These are phyloP conservation scores for Platyscapa corneri DNA, from an alignment of 1,140 invertebrate species.

Conservation along the genomic window DNA sequence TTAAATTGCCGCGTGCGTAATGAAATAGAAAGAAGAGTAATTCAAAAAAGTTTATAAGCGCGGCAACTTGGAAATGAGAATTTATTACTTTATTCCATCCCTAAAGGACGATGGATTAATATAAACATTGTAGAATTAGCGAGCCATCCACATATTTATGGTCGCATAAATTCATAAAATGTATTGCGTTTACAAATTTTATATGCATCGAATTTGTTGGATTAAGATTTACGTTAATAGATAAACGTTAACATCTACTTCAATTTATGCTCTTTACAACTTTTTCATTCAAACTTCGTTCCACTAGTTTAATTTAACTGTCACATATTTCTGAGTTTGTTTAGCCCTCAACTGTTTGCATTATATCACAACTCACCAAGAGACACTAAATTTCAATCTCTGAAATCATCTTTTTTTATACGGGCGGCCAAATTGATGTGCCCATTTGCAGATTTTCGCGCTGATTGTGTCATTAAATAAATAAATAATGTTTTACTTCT, in stretches of 20 bases:
- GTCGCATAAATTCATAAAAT: conserved; percentile 16
- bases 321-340: conserved; percentile 10
- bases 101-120: background rate
- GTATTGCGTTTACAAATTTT: background rate
- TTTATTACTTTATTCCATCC: background rate
- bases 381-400: conserved; percentile 1
- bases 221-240: conserved; percentile 26
- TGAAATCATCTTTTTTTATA: background rate
- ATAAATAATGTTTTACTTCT: background rate
- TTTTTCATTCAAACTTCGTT: conserved; percentile 18
- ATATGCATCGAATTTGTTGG: conserved; percentile 7
- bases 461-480: background rate
- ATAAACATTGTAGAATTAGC: conserved; percentile 9
- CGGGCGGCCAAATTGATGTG: background rate
- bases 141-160: conserved; percentile 1
- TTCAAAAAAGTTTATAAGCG: background rate
- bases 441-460: background rate
- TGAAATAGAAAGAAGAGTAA: background rate
- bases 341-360: conserved; percentile 10
- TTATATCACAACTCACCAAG: conserved; percentile 8
- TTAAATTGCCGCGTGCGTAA: background rate
- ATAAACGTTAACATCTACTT: conserved; percentile 9
- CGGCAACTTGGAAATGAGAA: background rate
- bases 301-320: conserved; percentile 19
- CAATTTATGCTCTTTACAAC: background rate